A percentile compares a stretch with the other conserved stretches of the same genome.
Conservation (phyloP, 1,140 invertebrate species). For the Aphidius ervi region DNA sequence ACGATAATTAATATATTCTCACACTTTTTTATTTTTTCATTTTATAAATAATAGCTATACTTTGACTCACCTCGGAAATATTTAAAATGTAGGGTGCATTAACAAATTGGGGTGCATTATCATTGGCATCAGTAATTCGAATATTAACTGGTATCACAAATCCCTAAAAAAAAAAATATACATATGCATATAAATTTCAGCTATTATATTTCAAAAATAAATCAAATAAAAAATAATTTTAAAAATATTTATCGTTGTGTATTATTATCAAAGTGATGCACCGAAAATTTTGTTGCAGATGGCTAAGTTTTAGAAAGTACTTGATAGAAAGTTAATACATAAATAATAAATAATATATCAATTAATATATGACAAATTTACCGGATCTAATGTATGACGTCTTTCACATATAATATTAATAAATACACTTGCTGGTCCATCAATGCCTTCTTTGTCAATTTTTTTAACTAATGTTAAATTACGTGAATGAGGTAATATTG, state of each 20-base stretch:
- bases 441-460: constrained; percentile 80
- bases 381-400: constrained; percentile 73
- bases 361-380: constrained; percentile 57
- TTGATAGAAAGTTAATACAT: too few species aligned
- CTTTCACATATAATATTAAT: constrained; percentile 81
- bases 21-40: constrained; percentile 7
- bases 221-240: background rate
- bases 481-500: constrained; percentile 70
- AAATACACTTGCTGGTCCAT: constrained; percentile 78
- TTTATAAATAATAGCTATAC: background rate
- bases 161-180: constrained; percentile 57
- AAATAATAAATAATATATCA: constrained; percentile 42
- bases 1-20: background rate
- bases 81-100: constrained; percentile 78
- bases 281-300: constrained; percentile 14
- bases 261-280: constrained; percentile 7
- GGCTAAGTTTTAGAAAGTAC: constrained; percentile 13
- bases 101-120: constrained; percentile 80
- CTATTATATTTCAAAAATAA: background rate
- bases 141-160: constrained; percentile 87
- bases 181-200: background rate
- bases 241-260: background rate
- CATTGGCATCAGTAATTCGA: constrained; percentile 87
- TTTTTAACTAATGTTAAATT: constrained; percentile 73
- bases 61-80: constrained; percentile 67